A percentile compares a stretch with the other conserved stretches of the same genome.
Evolutionary conservation across 2,888 invertebrate species (phyloP).

Genomic region (Campaea margaritaria): DNA sequence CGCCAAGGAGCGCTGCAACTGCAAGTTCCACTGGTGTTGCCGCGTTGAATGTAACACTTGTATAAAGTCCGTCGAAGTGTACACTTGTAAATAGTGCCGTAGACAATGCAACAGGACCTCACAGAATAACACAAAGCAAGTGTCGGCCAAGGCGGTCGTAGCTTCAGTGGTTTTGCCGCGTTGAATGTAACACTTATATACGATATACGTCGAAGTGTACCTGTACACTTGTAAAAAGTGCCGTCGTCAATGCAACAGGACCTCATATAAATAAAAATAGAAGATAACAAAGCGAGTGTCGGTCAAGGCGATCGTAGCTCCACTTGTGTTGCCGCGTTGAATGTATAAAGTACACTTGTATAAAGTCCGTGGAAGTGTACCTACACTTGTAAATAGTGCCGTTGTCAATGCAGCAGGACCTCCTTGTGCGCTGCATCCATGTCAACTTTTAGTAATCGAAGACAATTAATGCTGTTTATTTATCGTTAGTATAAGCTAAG

Average conservation of each 20-base stretch:
- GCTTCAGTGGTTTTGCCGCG: slow-evolving; percentile 95
- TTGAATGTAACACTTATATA: slow-evolving; percentile 96
- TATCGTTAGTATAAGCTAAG: too few relatives aligned
- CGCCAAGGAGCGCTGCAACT: slow-evolving; percentile 93
- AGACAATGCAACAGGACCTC: slow-evolving; percentile 88
- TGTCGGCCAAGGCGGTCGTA: too few relatives aligned
- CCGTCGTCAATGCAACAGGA: too few relatives aligned
- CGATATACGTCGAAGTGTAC: slow-evolving; percentile 84
- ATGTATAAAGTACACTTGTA: slow-evolving; percentile 96
- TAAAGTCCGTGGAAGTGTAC: slow-evolving; percentile 91
- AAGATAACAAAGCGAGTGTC: too few relatives aligned
- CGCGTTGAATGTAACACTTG: slow-evolving; percentile 97
- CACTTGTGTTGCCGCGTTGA: slow-evolving; percentile 98
- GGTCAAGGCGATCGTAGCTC: too few relatives aligned
- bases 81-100: slow-evolving; percentile 92
- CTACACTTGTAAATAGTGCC: too few relatives aligned
- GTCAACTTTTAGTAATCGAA: too few relatives aligned
- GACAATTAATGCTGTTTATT: too few relatives aligned
- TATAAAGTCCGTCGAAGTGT: slow-evolving; percentile 90
- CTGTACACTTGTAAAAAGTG: too few relatives aligned
- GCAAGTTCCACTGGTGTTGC: slow-evolving; percentile 99
- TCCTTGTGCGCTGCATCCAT: too few relatives aligned
- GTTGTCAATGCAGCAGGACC: too few relatives aligned
- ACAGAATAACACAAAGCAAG: slow-evolving; percentile 82
- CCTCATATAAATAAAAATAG: too few relatives aligned